These are phyloP conservation scores for Lutjanus argentimaculatus DNA, from an alignment of 2,797 vertebrate species.

Conservation along the genomic window DNA sequence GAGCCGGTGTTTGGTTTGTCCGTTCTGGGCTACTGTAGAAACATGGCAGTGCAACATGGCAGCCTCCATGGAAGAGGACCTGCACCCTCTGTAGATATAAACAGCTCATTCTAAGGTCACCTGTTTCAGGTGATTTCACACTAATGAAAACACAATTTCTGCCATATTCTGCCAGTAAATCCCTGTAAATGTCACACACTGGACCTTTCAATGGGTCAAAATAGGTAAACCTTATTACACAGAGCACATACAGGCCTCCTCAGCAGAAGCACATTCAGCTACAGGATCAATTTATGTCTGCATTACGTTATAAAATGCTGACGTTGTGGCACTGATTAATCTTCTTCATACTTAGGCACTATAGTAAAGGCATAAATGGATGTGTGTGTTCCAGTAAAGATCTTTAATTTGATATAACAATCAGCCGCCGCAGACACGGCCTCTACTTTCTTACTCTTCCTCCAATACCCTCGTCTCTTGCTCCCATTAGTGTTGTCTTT, in stretches of 20 bases:
- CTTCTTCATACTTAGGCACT: constrained; percentile 3
- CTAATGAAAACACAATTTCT: no score
- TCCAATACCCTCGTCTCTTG: constrained; percentile 16
- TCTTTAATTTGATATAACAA: constrained; percentile 49
- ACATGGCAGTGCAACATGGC: no score
- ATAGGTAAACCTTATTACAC: not conserved
- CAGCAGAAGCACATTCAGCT: not conserved
- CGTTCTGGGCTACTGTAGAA: no score
- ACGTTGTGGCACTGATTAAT: constrained; percentile 23
- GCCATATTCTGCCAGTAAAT: no score
- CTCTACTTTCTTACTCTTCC: constrained; percentile 6
- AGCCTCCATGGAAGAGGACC: no score
- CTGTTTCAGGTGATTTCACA: no score
- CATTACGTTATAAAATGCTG: constrained; percentile 31
- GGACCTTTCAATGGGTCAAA: not conserved
- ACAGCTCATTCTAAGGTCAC: no score
- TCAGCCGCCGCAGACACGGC: constrained; percentile 19
- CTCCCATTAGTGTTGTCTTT: constrained; percentile 31
- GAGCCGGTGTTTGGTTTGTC: no score
- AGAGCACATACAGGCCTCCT: not conserved
- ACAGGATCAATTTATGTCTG: constrained; percentile 33
- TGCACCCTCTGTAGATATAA: no score
- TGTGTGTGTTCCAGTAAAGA: constrained; percentile 41
- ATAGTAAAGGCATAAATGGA: constrained; percentile 34
- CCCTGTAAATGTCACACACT: no score